phyloP scores from a whole-genome alignment of 2,797 vertebrate genomes.

The Sebastes vulpes region DNA sequence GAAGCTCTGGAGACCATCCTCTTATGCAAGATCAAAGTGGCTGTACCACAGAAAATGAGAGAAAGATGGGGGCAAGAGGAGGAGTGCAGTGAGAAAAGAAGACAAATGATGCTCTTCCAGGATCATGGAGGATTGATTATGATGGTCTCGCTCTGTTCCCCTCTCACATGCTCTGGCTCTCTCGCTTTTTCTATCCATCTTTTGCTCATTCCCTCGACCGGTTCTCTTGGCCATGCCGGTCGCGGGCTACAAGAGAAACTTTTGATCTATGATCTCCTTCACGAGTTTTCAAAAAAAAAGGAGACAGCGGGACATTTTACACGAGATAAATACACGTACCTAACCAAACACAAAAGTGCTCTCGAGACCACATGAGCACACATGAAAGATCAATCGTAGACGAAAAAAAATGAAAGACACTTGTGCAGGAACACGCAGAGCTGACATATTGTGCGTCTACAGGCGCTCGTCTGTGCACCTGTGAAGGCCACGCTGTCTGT shows the following conservation, averaged over 20 bases:
- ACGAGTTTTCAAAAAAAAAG: neutral
- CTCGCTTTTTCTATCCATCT: conserved; percentile 41
- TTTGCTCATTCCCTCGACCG: conserved; percentile 20
- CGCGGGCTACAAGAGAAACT: conserved; percentile 43
- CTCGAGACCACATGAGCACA: neutral
- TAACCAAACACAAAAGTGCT: conserved; percentile 1
- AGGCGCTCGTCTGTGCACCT: conserved; percentile 34
- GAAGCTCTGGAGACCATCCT: conserved; percentile 72
- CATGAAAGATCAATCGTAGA: conserved; percentile 12
- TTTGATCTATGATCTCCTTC: conserved; percentile 52
- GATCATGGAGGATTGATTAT: conserved; percentile 79
- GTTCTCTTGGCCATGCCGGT: neutral
- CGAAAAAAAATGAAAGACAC: conserved; percentile 1
- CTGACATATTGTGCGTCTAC: conserved; percentile 20
- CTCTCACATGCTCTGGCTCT: conserved; percentile 40
- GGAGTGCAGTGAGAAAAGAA: conserved; percentile 63
- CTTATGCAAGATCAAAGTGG: conserved; percentile 71
- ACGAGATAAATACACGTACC: neutral
- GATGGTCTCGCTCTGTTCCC: conserved; percentile 64
- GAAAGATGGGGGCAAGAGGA: conserved; percentile 64
- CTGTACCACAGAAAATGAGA: conserved; percentile 61
- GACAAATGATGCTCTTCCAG: conserved; percentile 80
- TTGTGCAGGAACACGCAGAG: neutral
- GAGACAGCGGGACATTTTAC: neutral
- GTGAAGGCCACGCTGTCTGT: conserved; percentile 64